A percentile compares a stretch with the other conserved stretches of the same genome.
Conservation (phyloP, 2,113 vertebrate genomes). For the Heterochromis multidens region DNA sequence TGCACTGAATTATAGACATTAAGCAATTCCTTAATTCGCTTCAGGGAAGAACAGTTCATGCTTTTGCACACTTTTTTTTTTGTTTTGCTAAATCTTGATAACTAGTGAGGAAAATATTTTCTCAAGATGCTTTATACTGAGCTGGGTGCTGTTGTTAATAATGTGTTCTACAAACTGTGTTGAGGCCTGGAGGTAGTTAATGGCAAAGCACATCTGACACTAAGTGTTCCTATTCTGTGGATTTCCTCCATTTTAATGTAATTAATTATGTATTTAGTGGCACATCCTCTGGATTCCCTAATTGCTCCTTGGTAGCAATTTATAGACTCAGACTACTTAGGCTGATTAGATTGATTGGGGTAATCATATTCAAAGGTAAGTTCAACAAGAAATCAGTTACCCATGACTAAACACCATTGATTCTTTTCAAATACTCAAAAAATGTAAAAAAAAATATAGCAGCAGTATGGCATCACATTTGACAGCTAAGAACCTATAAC, state of each 20-base stretch:
- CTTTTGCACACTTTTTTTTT: background rate
- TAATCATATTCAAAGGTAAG: constrained; percentile 14
- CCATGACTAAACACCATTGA: background rate
- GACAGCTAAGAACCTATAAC: background rate
- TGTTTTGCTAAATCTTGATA: background rate
- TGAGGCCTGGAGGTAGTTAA: background rate
- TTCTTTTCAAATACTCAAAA: background rate
- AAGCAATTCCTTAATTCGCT: background rate
- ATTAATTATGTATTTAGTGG: constrained; percentile 41
- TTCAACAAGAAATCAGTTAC: background rate
- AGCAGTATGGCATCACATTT: background rate
- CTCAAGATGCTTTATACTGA: background rate
- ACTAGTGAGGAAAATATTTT: background rate
- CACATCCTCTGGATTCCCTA: background rate
- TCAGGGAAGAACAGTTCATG: background rate
- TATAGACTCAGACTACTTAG: background rate
- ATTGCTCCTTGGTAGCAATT: constrained; percentile 37
- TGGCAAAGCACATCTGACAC: background rate
- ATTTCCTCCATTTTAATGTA: constrained; percentile 36
- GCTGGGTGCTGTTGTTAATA: background rate
- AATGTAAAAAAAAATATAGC: background rate
- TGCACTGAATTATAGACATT: background rate
- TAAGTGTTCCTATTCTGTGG: constrained; percentile 1
- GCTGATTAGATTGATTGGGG: background rate
- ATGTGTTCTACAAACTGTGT: background rate